A percentile compares a stretch with the other conserved stretches of the same genome.
Conservation (phyloP, 2,888 invertebrate species). For the Phengaris alcon region DNA sequence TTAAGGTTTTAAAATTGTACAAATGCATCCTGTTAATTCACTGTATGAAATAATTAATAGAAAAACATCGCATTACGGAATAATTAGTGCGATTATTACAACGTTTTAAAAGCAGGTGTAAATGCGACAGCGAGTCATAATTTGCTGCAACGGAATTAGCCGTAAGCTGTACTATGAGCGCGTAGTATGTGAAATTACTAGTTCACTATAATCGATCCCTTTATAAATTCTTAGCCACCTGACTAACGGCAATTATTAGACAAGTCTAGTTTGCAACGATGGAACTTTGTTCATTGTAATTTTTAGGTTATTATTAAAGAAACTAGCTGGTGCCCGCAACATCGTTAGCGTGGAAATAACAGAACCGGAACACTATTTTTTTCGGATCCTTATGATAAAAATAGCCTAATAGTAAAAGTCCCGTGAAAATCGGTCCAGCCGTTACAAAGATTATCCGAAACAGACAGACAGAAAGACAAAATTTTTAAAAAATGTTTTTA, state of each 20-base stretch:
- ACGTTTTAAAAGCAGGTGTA: constrained; percentile 74
- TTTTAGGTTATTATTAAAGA: background rate
- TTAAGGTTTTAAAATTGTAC: background rate
- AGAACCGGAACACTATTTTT: too few relatives aligned
- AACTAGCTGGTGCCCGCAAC: background rate
- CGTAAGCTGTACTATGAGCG: constrained; percentile 69
- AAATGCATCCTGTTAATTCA: constrained; percentile 11
- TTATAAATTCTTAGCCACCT: constrained; percentile 65
- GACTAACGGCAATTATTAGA: constrained; percentile 52
- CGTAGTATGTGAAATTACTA: constrained; percentile 68
- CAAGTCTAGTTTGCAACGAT: constrained; percentile 38
- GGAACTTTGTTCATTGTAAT: constrained; percentile 30
- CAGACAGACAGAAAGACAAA: too few relatives aligned
- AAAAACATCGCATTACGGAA: constrained; percentile 44
- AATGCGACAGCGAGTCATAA: constrained; percentile 63
- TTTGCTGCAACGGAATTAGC: constrained; percentile 72
- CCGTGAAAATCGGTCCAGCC: too few relatives aligned
- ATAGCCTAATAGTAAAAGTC: too few relatives aligned
- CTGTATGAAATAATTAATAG: constrained; percentile 34
- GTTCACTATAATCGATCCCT: constrained; percentile 65
- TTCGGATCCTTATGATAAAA: too few relatives aligned
- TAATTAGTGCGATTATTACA: constrained; percentile 71
- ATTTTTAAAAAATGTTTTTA: too few relatives aligned
- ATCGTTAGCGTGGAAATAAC: background rate
- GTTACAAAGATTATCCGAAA: too few relatives aligned